phyloP scores from a whole-genome alignment of 2,797 vertebrate species.

The Neomorphus geoffroyi region DNA sequence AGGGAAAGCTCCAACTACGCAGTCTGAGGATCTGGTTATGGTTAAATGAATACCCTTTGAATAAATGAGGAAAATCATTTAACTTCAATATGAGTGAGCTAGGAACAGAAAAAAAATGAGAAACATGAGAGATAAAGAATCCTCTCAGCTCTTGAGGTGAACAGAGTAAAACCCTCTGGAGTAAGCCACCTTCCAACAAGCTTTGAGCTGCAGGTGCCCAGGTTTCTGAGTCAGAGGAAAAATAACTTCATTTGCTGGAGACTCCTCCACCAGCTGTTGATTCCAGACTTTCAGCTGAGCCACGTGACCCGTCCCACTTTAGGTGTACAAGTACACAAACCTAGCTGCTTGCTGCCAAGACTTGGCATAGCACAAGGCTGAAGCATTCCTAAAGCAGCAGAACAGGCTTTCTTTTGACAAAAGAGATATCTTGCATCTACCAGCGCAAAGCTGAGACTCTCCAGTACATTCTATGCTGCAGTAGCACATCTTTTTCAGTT shows the following conservation, averaged over 20 bases:
- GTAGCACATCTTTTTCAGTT: conserved; percentile 64
- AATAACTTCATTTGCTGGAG: neutral
- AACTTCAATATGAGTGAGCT: neutral
- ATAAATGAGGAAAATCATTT: neutral
- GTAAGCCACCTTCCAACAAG: neutral
- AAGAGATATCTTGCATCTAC: neutral
- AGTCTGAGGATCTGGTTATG: neutral
- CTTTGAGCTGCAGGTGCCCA: neutral
- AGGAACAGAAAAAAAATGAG: neutral
- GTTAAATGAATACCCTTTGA: neutral
- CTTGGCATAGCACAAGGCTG: neutral
- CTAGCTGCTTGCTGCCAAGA: neutral
- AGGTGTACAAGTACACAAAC: neutral
- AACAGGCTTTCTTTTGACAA: neutral
- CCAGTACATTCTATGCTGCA: neutral
- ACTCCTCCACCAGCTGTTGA: neutral
- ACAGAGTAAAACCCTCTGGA: neutral
- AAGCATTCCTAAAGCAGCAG: neutral
- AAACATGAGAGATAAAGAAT: neutral
- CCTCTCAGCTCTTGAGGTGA: neutral
- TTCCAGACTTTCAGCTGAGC: conserved; percentile 3
- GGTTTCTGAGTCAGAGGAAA: neutral
- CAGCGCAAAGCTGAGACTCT: neutral
- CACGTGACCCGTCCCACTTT: neutral
- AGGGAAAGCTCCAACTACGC: neutral